Evolutionary conservation across 2,888 invertebrate species (phyloP).

Genomic region (Amphipyra tragopoginis): DNA sequence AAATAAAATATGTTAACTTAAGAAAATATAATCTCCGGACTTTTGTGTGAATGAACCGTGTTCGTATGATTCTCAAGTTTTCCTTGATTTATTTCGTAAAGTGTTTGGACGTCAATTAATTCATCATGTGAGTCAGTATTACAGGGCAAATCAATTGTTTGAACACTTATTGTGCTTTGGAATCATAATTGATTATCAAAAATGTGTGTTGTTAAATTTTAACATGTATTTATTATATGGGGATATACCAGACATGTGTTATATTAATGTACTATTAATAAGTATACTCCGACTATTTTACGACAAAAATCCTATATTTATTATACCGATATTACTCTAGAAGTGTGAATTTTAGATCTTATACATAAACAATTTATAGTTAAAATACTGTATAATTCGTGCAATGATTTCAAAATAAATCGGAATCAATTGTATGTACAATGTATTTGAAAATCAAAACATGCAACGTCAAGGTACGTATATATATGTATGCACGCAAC

Average conservation of each 20-base stretch:
- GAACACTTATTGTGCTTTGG: conserved; percentile 49
- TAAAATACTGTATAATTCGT: conserved; percentile 14
- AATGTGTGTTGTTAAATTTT: conserved; percentile 12
- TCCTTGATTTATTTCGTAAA: conserved; percentile 56
- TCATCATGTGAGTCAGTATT: conserved; percentile 86
- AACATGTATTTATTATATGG: conserved; percentile 34
- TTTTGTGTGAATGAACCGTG: conserved; percentile 59
- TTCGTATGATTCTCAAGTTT: conserved; percentile 71
- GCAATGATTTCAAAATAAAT: conserved; percentile 40
- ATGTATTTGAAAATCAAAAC: conserved; percentile 33
- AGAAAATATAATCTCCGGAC: conserved; percentile 75
- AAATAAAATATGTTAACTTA: conserved; percentile 61
- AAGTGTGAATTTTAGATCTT: conserved; percentile 50
- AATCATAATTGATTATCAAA: conserved; percentile 34
- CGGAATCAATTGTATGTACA: conserved; percentile 32
- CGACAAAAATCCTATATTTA: conserved; percentile 52
- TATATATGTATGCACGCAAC: conserved; percentile 28
- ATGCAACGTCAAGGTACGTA: conserved; percentile 10
- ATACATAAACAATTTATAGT: conserved; percentile 24
- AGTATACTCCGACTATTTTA: conserved; percentile 37
- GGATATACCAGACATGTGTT: conserved; percentile 48
- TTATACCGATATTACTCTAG: conserved; percentile 47
- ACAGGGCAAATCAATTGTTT: conserved; percentile 77
- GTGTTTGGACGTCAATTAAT: conserved; percentile 80
- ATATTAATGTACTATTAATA: conserved; percentile 43